Evolutionary conservation across 2,797 vertebrate species (phyloP), one percentile per base, ranked within the genome.

Genomic region (Nasua narica): DNA sequence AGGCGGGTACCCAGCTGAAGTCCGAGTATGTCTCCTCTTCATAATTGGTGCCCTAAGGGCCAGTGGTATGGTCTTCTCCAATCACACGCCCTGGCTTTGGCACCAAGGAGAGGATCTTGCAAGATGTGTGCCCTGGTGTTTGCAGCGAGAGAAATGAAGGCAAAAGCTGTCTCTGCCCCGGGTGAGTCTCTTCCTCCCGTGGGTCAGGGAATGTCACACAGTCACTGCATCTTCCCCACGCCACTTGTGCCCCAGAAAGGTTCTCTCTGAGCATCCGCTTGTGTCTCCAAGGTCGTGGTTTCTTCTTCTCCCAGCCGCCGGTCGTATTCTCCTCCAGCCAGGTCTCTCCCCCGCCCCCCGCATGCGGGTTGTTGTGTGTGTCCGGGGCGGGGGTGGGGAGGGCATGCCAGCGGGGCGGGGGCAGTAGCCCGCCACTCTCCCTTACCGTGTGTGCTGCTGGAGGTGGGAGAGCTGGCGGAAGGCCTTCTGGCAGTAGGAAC

Each of bases 371-470:
- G 98, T 97, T 97, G 98, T 98, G 98, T 98, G 97, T 98, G 98
- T 99, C 99, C 98, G 89, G 98, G 98, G 98, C 98, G 99, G 98
- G 98, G 99, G 98, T 96, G 93, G 98, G 97, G 98, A 98, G 98
- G 98, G 98, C 98, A 98, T 98, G 98, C 98, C 98, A 98, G 98
- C 98, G 96, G 97, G 98, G 92, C 96, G 65, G 97, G 96, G 97
- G 96, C 97, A 97, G 98, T 97, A 98, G 98, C 98, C 98, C 97
- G 98, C 98, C 99, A 98, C 98, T 98, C 98, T 97, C 99, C 99
- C 99, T 99, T 99, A 99, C 99, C 99, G 99, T 99, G 99, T 99
- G 99, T 99, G 99, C 98, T 99, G 99, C 99, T 99, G 99, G 98
- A 99, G 99, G 99, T 99, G 99, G 99, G 99, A 99, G 99, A 99